A percentile compares a stretch with the other conserved stretches of the same genome.
Conservation (phyloP, 2,113 vertebrate genomes). For the Neolamprologus longior region DNA sequence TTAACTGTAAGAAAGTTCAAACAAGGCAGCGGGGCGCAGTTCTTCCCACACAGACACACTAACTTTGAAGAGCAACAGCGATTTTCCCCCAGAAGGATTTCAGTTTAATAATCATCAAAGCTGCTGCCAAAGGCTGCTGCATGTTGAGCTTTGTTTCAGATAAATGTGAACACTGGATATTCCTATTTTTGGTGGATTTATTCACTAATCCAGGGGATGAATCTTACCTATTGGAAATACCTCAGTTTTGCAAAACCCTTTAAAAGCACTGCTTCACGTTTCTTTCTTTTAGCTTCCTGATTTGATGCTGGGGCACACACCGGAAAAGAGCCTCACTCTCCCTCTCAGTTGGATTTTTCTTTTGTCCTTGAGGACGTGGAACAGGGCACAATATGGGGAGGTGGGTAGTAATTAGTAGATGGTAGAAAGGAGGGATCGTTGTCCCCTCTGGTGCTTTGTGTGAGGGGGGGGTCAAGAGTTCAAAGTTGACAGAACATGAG, state of each 20-base stretch:
- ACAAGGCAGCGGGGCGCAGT: not conserved
- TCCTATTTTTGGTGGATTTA: not conserved
- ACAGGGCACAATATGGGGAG: not conserved
- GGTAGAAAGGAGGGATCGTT: not conserved
- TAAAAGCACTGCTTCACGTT: not conserved
- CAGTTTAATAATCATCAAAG: not conserved
- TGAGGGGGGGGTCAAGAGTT: not conserved
- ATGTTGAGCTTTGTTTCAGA: not conserved
- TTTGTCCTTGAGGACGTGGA: not conserved
- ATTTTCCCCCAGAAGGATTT: not conserved
- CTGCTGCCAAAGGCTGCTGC: not conserved
- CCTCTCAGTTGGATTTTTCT: not conserved
- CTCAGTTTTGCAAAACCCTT: not conserved
- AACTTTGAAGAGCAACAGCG: not conserved
- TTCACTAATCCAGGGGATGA: not conserved
- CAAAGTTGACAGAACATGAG: slow-evolving; percentile 19
- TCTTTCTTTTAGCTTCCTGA: not conserved
- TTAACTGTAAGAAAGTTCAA: not conserved
- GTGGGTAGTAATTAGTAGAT: not conserved
- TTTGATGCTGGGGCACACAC: not conserved
- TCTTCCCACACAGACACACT: not conserved
- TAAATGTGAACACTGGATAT: not conserved
- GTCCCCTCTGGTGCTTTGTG: not conserved
- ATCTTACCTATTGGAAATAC: not conserved
- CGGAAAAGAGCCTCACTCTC: not conserved